Evolutionary conservation across 2,888 invertebrate genomes (phyloP).

Genomic region (Eilema caniola): DNA sequence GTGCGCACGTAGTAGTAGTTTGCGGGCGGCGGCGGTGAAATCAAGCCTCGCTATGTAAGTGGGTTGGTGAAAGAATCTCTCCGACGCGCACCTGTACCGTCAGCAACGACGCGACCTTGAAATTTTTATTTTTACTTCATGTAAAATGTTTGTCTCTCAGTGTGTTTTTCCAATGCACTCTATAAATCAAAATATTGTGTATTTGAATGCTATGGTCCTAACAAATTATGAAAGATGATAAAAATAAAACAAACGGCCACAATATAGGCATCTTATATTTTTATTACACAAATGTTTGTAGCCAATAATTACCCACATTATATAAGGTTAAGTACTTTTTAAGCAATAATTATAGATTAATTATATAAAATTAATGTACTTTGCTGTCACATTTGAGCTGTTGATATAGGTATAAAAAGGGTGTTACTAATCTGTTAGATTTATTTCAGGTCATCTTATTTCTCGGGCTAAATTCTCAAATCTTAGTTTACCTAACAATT

Average conservation of each 20-base stretch:
- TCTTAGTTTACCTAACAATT: constrained; percentile 27
- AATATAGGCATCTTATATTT: not conserved
- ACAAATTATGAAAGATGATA: not conserved
- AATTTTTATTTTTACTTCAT: constrained; percentile 7
- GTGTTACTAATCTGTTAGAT: not conserved
- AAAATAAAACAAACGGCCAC: not conserved
- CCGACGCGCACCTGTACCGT: constrained; percentile 65
- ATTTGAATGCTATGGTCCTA: not conserved
- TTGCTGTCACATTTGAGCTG: not conserved
- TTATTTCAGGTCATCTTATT: not conserved
- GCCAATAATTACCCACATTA: not conserved
- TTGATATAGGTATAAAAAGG: not conserved
- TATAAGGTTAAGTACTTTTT: not conserved
- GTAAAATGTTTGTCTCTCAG: not conserved
- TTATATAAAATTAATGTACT: not conserved
- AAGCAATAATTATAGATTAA: not conserved
- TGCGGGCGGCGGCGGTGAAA: constrained; percentile 69
- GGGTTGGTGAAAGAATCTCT: constrained; percentile 86
- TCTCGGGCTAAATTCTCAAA: constrained; percentile 8
- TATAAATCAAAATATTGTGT: too few relatives aligned
- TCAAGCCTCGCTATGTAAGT: constrained; percentile 79
- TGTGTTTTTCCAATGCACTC: too few relatives aligned
- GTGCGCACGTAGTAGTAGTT: constrained; percentile 37
- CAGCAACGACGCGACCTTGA: constrained; percentile 56
- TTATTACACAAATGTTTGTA: not conserved